These are phyloP conservation scores for Zosterops lateralis DNA, from an alignment of 2,113 vertebrate genomes.

Conservation along the genomic window DNA sequence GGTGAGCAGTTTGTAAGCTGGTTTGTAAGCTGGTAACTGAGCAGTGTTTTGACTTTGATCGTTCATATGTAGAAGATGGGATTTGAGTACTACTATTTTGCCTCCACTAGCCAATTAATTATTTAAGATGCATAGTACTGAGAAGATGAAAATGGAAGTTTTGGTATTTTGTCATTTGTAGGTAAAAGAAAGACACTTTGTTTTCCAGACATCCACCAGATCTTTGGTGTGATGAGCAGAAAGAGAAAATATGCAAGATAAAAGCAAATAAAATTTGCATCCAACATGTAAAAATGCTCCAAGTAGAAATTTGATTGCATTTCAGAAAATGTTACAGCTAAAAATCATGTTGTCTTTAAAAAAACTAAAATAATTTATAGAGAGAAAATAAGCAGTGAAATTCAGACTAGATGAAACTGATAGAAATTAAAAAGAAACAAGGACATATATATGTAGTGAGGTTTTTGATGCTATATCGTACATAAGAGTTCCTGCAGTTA, in stretches of 20 bases:
- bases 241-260: constrained; percentile 14
- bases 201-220: neutral
- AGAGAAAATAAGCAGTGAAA: neutral
- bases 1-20: neutral
- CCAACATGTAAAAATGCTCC: neutral
- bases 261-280: constrained; percentile 23
- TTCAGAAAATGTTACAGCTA: neutral
- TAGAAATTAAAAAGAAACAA: neutral
- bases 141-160: neutral
- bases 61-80: neutral
- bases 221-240: constrained; percentile 24
- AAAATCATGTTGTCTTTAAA: constrained; percentile 29
- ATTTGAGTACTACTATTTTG: constrained; percentile 3
- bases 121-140: neutral
- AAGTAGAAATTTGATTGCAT: constrained; percentile 23
- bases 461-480: neutral
- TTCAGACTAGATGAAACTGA: neutral
- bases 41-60: constrained; percentile 14
- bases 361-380: neutral
- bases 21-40: neutral
- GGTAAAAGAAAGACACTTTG: neutral
- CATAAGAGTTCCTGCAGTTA: neutral
- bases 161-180: constrained; percentile 29
- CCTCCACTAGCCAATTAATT: constrained; percentile 18
- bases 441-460: neutral